These are phyloP conservation scores for Diorhabda sublineata DNA, from an alignment of 1,140 invertebrate species.

Conservation along the genomic window DNA sequence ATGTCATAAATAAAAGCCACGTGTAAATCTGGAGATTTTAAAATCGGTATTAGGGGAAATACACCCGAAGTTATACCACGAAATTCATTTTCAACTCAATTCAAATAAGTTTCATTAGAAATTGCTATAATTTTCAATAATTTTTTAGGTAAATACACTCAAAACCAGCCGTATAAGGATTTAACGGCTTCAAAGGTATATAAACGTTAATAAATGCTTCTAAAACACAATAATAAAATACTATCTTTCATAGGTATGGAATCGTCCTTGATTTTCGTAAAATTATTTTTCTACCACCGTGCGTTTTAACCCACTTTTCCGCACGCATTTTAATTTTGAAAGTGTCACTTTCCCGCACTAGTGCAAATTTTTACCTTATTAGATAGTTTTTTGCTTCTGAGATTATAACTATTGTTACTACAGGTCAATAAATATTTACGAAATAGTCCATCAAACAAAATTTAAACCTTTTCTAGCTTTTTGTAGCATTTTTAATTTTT, in stretches of 20 bases:
- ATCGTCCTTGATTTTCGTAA: slow-evolving; percentile 31
- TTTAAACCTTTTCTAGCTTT: too few species aligned
- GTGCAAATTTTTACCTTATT: too few species aligned
- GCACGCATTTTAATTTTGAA: too few species aligned
- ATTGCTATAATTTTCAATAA: slow-evolving; percentile 50
- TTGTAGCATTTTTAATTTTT: too few species aligned
- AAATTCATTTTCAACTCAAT: slow-evolving; percentile 52
- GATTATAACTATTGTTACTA: too few species aligned
- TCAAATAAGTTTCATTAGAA: slow-evolving; percentile 49
- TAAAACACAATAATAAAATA: slow-evolving; percentile 44
- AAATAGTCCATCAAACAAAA: too few species aligned
- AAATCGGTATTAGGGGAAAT: slow-evolving; percentile 52
- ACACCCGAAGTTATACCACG: slow-evolving; percentile 48
- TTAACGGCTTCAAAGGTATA: slow-evolving; percentile 48
- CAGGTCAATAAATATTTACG: too few species aligned
- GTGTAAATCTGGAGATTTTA: slow-evolving; percentile 50
- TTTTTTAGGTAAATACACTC: slow-evolving; percentile 46
- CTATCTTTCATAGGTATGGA: slow-evolving; percentile 31
- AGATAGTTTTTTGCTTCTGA: too few species aligned
- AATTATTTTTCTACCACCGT: slow-evolving; percentile 21
- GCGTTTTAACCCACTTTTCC: too few species aligned
- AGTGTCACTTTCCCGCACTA: too few species aligned
- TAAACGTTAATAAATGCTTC: slow-evolving; percentile 38
- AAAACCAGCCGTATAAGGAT: slow-evolving; percentile 51
- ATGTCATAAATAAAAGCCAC: slow-evolving; percentile 43